phyloP scores from a whole-genome alignment of 1,140 invertebrate species.

The Trichonephila clavipes region DNA sequence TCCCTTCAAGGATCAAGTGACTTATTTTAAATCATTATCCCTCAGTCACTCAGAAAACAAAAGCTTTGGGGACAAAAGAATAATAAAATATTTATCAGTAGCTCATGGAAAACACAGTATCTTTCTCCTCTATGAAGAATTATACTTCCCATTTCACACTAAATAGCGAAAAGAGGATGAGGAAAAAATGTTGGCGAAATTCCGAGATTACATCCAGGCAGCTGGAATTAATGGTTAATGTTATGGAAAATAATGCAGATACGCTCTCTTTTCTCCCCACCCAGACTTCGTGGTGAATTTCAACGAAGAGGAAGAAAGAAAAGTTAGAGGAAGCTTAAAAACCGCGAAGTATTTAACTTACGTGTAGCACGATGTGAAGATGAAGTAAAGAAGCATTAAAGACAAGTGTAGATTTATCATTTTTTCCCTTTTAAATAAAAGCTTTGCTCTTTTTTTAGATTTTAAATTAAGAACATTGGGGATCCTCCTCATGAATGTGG shows the following conservation, averaged over 20 bases:
- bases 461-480: neutral
- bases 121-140: neutral
- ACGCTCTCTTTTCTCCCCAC: neutral
- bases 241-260: slow-evolving; percentile 22
- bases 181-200: neutral
- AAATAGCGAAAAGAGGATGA: neutral
- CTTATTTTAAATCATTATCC: neutral
- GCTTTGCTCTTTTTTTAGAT: neutral
- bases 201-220: neutral
- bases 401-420: slow-evolving; percentile 6
- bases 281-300: neutral
- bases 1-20: neutral
- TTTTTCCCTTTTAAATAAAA: neutral
- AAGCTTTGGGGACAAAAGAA: neutral
- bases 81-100: neutral
- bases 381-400: slow-evolving; percentile 5
- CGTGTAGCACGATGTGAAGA: neutral
- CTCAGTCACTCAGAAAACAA: neutral
- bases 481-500: neutral
- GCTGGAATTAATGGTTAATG: slow-evolving; percentile 6
- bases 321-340: neutral
- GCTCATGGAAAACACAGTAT: neutral
- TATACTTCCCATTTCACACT: neutral
- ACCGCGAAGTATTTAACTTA: neutral
- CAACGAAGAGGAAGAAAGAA: neutral